Conservation (phyloP, 2,888 invertebrate genomes). For the Linnaemya tessellans region DNA sequence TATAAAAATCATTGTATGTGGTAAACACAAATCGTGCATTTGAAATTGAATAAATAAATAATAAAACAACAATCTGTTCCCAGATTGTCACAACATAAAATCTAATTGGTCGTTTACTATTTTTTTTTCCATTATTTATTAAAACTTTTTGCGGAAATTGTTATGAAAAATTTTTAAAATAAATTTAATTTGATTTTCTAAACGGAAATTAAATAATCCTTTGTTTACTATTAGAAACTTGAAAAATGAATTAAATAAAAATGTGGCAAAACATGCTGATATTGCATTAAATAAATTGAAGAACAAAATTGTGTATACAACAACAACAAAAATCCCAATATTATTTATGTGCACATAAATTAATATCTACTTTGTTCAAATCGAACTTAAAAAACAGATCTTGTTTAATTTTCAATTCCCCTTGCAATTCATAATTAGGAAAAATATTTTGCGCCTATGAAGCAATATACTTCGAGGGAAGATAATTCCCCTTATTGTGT, state of each 20-base stretch:
- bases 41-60: slow-evolving; percentile 25
- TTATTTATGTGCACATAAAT: too few relatives aligned
- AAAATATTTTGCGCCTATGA: too few relatives aligned
- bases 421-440: too few relatives aligned
- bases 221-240: slow-evolving; percentile 8
- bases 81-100: slow-evolving; percentile 48
- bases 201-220: slow-evolving; percentile 58
- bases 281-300: slow-evolving; percentile 1
- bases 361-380: too few relatives aligned
- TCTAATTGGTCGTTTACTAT: slow-evolving; percentile 46
- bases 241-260: slow-evolving; percentile 9
- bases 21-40: slow-evolving; percentile 4
- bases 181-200: slow-evolving; percentile 52
- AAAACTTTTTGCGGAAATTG: slow-evolving; percentile 64
- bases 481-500: too few relatives aligned
- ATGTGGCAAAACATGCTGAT: not conserved
- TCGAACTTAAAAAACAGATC: too few relatives aligned
- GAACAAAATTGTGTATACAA: too few relatives aligned
- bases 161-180: slow-evolving; percentile 47
- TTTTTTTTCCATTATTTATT: slow-evolving; percentile 22
- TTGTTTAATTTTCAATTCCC: too few relatives aligned
- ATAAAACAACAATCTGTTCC: slow-evolving; percentile 19
- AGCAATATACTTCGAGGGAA: too few relatives aligned
- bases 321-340: too few relatives aligned
- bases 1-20: not conserved